Evolutionary conservation across 1,140 invertebrate species (phyloP), one percentile per base, ranked within the genome.

Genomic region (Caenorhabditis latens): DNA sequence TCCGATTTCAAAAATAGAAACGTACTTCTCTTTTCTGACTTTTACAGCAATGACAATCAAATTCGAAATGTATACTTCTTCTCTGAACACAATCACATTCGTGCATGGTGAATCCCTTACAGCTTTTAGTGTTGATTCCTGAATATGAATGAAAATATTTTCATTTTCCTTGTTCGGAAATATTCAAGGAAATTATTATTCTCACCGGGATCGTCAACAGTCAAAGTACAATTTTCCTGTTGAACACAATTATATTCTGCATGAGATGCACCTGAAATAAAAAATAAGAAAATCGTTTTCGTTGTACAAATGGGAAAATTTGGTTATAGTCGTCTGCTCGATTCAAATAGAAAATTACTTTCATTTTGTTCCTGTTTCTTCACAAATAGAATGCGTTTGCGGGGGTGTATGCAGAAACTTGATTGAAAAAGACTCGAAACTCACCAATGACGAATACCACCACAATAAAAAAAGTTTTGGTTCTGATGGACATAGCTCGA

Each of bases 91-190:
- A 79, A 3, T 21, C 46, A 79, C 71, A 79, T 24, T 79, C 71
- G 4, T 79, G 8, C 46, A 50, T 79, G 8, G 14, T 24, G n/a
- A n/a, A 79, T 21, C 71, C 71, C 11, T 79, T 42, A 16, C 71
- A 79, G 21, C 71, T 79, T 32, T 79, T 79, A 46, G 71, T 50
- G 11, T 79, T 79, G 16, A 79, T 79, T 48, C 71, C 71, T 79
- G 46, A 46, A 71, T 24, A 5, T 13, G 4, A 79, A 32, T 9
- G 24, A 32, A 11, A 50, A 24, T 50, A 9, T n/a, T 13, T 63
- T 32, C 21, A 63, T 11, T 13, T 21, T 40, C 19, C 24, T 32
- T 63, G n/a, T 63, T 63, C 32, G 32, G 32, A 32, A 32, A 0
- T 1, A 32, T 32, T 32, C 32, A 0, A 32, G 32, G 32, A 32